Evolutionary conservation across 2,888 invertebrate species (phyloP).

Genomic region (Adela reaumurella): DNA sequence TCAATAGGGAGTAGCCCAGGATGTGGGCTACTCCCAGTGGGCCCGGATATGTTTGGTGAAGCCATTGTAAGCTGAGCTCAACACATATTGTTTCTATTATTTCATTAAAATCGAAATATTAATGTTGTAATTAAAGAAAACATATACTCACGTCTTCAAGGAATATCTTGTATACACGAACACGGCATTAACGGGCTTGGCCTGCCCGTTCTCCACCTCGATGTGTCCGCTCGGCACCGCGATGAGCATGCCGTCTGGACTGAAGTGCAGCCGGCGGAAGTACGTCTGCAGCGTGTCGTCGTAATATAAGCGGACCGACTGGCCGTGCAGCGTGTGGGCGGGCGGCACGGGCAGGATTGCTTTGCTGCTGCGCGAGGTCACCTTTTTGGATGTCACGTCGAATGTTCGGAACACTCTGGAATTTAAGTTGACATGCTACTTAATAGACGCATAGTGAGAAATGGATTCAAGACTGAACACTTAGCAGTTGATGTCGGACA

Average conservation of each 20-base stretch:
- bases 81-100: too few species aligned
- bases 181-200: slow-evolving; percentile 54
- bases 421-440: too few species aligned
- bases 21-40: too few species aligned
- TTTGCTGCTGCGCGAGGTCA: slow-evolving; percentile 63
- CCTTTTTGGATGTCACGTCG: slow-evolving; percentile 63
- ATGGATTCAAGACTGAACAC: too few species aligned
- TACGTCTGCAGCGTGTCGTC: slow-evolving; percentile 94
- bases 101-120: too few species aligned
- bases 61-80: too few species aligned
- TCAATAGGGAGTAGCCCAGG: too few species aligned
- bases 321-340: slow-evolving; percentile 57
- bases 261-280: slow-evolving; percentile 84
- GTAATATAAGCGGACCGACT: slow-evolving; percentile 71
- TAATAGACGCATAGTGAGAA: too few species aligned
- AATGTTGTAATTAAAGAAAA: too few species aligned
- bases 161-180: slow-evolving; percentile 59
- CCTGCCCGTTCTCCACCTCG: slow-evolving; percentile 62
- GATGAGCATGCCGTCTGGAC: slow-evolving; percentile 86
- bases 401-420: slow-evolving; percentile 65
- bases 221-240: slow-evolving; percentile 89
- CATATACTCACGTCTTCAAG: slow-evolving; percentile 54
- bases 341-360: slow-evolving; percentile 54
- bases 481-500: too few species aligned
- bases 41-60: too few species aligned